A percentile compares a stretch with the other conserved stretches of the same genome.
phyloP scores from a whole-genome alignment of 2,888 invertebrate genomes.

The Matsumyia berberina region DNA sequence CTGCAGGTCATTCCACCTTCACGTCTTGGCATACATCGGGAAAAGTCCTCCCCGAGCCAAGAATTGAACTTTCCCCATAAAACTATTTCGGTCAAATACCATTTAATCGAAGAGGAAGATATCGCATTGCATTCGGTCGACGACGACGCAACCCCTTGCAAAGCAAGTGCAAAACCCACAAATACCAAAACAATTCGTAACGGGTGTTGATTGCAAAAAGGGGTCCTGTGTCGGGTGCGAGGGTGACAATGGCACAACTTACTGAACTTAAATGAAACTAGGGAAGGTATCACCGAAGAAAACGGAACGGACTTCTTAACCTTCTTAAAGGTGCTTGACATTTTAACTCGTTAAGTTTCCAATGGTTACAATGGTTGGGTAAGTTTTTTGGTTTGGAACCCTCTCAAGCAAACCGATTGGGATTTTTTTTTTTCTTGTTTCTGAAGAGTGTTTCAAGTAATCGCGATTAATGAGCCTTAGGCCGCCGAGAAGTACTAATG shows the following conservation, averaged over 20 bases:
- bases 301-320: slow-evolving; percentile 68
- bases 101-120: slow-evolving; percentile 71
- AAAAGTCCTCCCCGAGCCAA: slow-evolving; percentile 26
- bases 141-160: slow-evolving; percentile 2
- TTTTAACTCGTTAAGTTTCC: slow-evolving; percentile 64
- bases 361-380: slow-evolving; percentile 38
- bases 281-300: slow-evolving; percentile 32
- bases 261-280: slow-evolving; percentile 51
- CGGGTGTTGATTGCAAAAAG: slow-evolving; percentile 72
- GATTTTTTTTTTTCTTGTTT: background rate
- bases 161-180: slow-evolving; percentile 63
- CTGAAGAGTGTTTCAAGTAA: slow-evolving; percentile 43
- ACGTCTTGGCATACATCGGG: slow-evolving; percentile 44
- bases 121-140: slow-evolving; percentile 54
- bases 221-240: background rate
- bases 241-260: slow-evolving; percentile 28
- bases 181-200: slow-evolving; percentile 69
- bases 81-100: slow-evolving; percentile 72
- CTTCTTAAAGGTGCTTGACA: slow-evolving; percentile 75
- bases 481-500: slow-evolving; percentile 51
- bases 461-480: slow-evolving; percentile 67
- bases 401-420: slow-evolving; percentile 8
- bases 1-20: slow-evolving; percentile 64
- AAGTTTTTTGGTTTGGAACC: slow-evolving; percentile 32
- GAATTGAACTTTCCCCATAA: slow-evolving; percentile 61